Percentiles rank a stretch among this genome's conserved stretches.
phyloP scores from a whole-genome alignment of 1,140 invertebrate species.

The Diorhabda elongata region DNA sequence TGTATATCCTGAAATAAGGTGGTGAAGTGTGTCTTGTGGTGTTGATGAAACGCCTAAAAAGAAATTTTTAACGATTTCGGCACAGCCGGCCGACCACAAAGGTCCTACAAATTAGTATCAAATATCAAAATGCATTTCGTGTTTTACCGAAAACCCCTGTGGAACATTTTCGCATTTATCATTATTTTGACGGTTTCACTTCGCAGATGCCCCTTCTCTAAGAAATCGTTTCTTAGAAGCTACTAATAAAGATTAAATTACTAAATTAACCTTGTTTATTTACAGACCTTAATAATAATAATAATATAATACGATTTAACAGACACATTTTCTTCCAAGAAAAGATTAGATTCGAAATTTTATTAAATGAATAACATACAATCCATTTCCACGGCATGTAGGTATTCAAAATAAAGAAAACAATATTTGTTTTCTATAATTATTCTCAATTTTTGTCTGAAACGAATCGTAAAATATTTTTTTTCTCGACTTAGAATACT shows the following conservation, averaged over 20 bases:
- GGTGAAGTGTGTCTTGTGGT: constrained; percentile 15
- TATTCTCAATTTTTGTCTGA: no score
- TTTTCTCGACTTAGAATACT: no score
- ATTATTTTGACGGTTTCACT: constrained; percentile 13
- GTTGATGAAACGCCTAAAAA: constrained; percentile 8
- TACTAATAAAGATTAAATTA: background rate
- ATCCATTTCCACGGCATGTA: no score
- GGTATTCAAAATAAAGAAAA: no score
- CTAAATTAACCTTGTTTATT: background rate
- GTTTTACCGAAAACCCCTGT: constrained; percentile 16
- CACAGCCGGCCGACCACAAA: constrained; percentile 14
- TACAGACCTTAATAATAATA: no score
- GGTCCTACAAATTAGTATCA: constrained; percentile 18
- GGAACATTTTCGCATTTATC: constrained; percentile 15
- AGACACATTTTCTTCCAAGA: no score
- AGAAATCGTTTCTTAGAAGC: background rate
- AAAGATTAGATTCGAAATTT: no score
- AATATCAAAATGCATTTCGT: constrained; percentile 18
- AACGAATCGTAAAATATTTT: no score
- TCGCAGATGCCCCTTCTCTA: background rate
- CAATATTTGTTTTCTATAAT: no score
- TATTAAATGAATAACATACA: no score
- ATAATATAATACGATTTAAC: no score
- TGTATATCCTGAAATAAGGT: constrained; percentile 6
- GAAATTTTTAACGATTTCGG: constrained; percentile 19